Conservation (phyloP, 92 coral and sea anemone genomes). For the Epizoanthus rinbou region DNA sequence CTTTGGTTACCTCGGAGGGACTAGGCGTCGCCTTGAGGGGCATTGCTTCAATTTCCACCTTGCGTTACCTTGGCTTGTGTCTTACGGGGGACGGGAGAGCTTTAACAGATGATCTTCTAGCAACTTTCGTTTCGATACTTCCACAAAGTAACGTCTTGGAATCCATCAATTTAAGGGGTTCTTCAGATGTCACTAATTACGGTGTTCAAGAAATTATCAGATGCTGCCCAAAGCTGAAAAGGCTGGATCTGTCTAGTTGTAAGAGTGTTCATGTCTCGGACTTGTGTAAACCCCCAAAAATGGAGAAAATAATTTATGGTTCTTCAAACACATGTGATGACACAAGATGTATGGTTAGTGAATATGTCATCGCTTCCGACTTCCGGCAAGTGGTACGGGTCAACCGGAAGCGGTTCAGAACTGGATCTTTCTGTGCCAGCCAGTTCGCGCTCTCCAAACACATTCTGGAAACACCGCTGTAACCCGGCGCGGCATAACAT, state of each 20-base stretch:
- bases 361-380: neutral
- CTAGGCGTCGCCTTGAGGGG: constrained; percentile 47
- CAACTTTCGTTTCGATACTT: constrained; percentile 47
- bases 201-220: neutral
- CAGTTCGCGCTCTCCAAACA: constrained; percentile 80
- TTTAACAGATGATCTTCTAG: constrained; percentile 56
- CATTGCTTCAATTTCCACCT: constrained; percentile 55
- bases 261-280: neutral
- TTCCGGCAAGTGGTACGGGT: constrained; percentile 5
- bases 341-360: no score
- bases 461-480: constrained; percentile 78
- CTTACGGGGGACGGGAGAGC: constrained; percentile 70
- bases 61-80: constrained; percentile 76
- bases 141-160: constrained; percentile 8
- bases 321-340: neutral
- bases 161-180: constrained; percentile 19
- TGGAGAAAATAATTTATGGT: neutral
- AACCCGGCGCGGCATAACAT: neutral
- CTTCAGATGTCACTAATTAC: neutral
- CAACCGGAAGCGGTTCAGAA: constrained; percentile 43
- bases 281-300: neutral
- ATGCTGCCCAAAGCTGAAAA: constrained; percentile 24
- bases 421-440: constrained; percentile 63
- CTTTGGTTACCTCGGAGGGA: constrained; percentile 55
- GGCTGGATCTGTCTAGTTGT: neutral